Evolutionary conservation across 2,797 vertebrate species (phyloP).

Genomic region (Coccyzus lansbergi): DNA sequence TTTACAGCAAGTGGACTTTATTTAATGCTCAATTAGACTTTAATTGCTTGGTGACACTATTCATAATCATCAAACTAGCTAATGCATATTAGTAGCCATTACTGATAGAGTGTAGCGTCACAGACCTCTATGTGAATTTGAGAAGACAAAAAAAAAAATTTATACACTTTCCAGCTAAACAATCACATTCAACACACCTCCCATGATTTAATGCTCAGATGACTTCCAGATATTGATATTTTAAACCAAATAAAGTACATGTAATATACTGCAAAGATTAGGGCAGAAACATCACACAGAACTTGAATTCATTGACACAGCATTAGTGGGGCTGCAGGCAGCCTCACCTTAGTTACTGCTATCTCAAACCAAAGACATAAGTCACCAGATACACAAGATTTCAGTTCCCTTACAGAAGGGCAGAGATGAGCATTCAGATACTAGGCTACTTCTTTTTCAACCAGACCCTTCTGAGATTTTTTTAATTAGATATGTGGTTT

Average conservation of each 20-base stretch:
- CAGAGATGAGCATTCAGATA: background rate
- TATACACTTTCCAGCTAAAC: background rate
- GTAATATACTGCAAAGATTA: background rate
- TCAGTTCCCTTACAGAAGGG: background rate
- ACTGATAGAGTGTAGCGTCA: conserved; percentile 16
- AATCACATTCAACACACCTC: background rate
- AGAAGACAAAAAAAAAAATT: conserved; percentile 24
- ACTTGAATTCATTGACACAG: background rate
- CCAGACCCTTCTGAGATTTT: background rate
- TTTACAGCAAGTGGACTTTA: conserved; percentile 67
- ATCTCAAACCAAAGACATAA: background rate
- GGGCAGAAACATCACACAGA: background rate
- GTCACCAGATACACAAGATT: background rate
- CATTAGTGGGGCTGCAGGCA: background rate
- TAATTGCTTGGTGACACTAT: conserved; percentile 64
- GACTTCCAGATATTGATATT: background rate
- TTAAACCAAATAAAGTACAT: background rate
- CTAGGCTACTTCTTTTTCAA: background rate
- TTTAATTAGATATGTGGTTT: background rate
- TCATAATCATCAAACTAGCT: conserved; percentile 59
- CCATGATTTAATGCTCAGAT: background rate
- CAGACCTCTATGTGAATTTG: background rate
- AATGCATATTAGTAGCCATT: conserved; percentile 53
- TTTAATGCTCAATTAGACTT: conserved; percentile 72
- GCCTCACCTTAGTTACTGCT: background rate